A percentile compares a stretch with the other conserved stretches of the same genome.
phyloP scores from a whole-genome alignment of 1,140 invertebrate genomes.

The Drosophila yakuba region DNA sequence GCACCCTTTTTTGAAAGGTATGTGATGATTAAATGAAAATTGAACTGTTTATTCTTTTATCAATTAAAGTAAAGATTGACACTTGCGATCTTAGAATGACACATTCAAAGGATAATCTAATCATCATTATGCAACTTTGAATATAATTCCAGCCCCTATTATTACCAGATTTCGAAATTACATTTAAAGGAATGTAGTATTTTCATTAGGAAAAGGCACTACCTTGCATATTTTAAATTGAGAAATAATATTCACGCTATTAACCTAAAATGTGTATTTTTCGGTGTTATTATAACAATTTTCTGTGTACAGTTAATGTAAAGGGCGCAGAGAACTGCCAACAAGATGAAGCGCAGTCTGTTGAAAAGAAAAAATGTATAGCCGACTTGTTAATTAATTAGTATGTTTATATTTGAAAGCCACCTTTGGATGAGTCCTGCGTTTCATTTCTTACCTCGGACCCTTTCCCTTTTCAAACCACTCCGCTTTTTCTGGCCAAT shows the following conservation, averaged over 20 bases:
- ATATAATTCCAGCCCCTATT: too few relatives aligned
- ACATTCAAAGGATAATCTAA: too few relatives aligned
- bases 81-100: too few relatives aligned
- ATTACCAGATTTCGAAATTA: too few relatives aligned
- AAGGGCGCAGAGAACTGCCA: conserved; percentile 13
- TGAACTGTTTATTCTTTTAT: not conserved
- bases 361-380: conserved; percentile 48
- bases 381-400: conserved; percentile 68
- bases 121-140: too few relatives aligned
- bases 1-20: too few relatives aligned
- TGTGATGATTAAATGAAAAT: not conserved
- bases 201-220: too few relatives aligned
- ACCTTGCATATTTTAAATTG: too few relatives aligned
- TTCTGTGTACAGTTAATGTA: conserved; percentile 15
- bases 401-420: conserved; percentile 34
- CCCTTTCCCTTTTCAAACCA: conserved; percentile 2
- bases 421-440: conserved; percentile 30
- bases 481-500: conserved; percentile 15
- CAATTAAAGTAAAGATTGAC: too few relatives aligned
- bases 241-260: too few relatives aligned
- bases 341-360: conserved; percentile 16
- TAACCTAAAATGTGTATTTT: too few relatives aligned
- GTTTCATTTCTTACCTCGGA: not conserved
- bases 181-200: too few relatives aligned
- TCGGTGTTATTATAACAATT: not conserved